These are phyloP conservation scores for Caenorhabditis wallacei DNA, from an alignment of 2,888 invertebrate species.

Conservation along the genomic window DNA sequence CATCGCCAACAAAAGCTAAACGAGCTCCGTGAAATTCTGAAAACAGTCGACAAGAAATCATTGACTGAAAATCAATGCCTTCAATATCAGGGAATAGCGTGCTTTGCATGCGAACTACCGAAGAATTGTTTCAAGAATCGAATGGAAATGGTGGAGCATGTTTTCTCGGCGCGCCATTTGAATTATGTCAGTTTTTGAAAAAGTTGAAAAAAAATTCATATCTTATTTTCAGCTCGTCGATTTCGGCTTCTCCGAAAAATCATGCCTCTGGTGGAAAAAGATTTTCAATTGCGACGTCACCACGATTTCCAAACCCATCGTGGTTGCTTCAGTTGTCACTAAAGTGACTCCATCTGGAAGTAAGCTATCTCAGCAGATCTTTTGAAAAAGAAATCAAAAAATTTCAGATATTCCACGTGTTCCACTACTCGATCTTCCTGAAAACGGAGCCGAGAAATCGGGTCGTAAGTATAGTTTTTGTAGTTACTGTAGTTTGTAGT, in stretches of 20 bases:
- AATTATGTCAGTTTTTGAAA: conserved; percentile 6
- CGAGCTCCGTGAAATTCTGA: neutral
- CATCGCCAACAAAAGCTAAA: neutral
- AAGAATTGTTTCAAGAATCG: neutral
- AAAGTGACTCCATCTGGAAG: neutral
- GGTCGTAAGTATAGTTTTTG: neutral
- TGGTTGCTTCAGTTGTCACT: neutral
- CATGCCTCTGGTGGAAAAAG: neutral
- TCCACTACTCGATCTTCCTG: neutral
- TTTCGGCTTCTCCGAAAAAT: neutral
- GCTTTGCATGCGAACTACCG: conserved; percentile 4
- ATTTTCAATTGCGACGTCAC: neutral
- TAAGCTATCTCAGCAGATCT: too few species aligned
- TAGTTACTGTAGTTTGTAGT: too few species aligned
- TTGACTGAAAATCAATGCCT: neutral
- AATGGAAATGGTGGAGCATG: neutral
- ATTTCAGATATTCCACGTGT: neutral
- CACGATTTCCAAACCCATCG: too few species aligned
- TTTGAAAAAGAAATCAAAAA: too few species aligned
- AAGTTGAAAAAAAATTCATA: too few species aligned
- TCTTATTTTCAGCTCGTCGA: neutral
- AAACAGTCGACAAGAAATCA: neutral
- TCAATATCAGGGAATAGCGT: neutral
- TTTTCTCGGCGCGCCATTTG: neutral
- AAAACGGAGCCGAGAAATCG: neutral